These are phyloP conservation scores for Scolopax bukidnonensis DNA, from an alignment of 2,797 vertebrate species.

Conservation along the genomic window DNA sequence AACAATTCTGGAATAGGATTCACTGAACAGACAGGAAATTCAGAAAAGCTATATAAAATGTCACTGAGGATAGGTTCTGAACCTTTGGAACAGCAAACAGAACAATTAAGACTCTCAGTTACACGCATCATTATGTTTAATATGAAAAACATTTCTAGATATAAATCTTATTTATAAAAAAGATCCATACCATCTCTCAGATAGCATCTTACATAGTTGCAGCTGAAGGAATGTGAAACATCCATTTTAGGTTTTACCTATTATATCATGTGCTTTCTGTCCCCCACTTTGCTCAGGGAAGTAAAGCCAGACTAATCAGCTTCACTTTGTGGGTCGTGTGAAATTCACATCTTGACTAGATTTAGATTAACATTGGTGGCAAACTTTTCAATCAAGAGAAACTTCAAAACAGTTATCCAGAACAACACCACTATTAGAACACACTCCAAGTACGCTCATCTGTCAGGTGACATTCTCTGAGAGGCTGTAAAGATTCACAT, in stretches of 20 bases:
- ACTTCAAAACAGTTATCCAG: not conserved
- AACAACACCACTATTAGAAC: not conserved
- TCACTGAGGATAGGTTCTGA: not conserved
- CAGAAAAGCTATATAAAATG: not conserved
- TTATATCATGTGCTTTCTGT: not conserved
- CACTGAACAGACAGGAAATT: not conserved
- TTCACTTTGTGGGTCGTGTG: not conserved
- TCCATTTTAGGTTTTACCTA: constrained; percentile 28
- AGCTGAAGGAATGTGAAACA: constrained; percentile 51
- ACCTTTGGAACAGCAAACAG: constrained; percentile 12
- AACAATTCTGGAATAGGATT: not conserved
- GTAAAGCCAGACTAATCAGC: not conserved
- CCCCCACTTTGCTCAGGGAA: not conserved
- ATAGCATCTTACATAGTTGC: constrained; percentile 45
- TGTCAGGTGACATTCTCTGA: not conserved
- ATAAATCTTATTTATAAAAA: constrained; percentile 34
- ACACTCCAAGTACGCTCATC: rapidly evolving
- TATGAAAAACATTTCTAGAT: constrained; percentile 45
- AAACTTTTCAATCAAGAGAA: constrained; percentile 15
- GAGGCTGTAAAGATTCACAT: not conserved
- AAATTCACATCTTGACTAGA: constrained; percentile 32
- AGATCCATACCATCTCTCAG: constrained; percentile 36
- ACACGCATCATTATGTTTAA: constrained; percentile 42
- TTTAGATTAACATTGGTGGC: constrained; percentile 1
- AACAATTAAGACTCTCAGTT: constrained; percentile 39